These are phyloP conservation scores for Leptoteleia sp. DNA, from an alignment of 1,140 invertebrate genomes.

Conservation along the genomic window DNA sequence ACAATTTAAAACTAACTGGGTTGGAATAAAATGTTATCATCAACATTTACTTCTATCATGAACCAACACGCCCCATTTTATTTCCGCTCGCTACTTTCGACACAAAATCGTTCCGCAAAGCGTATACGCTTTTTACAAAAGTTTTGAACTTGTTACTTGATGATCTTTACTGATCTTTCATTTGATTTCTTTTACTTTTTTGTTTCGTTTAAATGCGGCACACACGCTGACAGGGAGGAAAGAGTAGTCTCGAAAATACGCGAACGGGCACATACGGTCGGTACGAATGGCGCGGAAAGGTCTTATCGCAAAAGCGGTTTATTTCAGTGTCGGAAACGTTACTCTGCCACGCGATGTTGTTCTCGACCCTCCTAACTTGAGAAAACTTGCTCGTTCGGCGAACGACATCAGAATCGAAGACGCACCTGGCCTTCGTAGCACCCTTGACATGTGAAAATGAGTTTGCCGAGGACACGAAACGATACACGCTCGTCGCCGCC, in stretches of 20 bases:
- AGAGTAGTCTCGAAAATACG: conserved; percentile 49
- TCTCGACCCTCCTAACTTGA: conserved; percentile 65
- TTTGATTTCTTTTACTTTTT: conserved; percentile 47
- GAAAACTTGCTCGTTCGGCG: conserved; percentile 65
- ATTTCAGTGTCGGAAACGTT: conserved; percentile 67
- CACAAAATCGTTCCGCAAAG: conserved; percentile 28
- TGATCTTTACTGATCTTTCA: conserved; percentile 58
- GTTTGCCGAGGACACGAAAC: conserved; percentile 60
- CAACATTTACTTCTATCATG: conserved; percentile 49
- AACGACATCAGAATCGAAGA: conserved; percentile 66
- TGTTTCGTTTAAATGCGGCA: conserved; percentile 46
- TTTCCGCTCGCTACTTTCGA: conserved; percentile 18
- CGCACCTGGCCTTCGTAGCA: conserved; percentile 63
- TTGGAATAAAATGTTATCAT: conserved; percentile 37
- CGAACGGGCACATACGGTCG: conserved; percentile 63
- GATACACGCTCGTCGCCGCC: conserved; percentile 16
- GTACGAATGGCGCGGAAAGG: conserved; percentile 69
- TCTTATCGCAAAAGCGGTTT: conserved; percentile 68
- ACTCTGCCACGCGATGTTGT: conserved; percentile 68
- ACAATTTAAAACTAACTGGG: conserved; percentile 24
- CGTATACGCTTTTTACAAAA: conserved; percentile 42
- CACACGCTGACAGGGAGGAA: conserved; percentile 49
- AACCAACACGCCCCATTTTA: conserved; percentile 39
- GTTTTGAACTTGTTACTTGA: conserved; percentile 56
- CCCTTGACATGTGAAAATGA: conserved; percentile 64